Base-by-base conservation (phyloP, 2,888 invertebrate genomes). In the Cryptosula pallasiana region DNA sequence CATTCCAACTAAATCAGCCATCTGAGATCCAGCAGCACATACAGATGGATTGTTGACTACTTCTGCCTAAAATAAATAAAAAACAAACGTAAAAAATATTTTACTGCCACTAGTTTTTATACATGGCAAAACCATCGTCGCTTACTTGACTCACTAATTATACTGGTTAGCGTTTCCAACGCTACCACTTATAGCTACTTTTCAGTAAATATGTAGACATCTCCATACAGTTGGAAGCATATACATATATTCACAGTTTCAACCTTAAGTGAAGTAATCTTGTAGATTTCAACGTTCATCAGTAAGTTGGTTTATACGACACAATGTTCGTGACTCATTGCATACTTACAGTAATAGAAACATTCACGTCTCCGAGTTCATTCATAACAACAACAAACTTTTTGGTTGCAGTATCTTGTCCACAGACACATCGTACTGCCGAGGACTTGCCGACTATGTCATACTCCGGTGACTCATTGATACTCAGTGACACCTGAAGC, bases 331-430 rank as follows among this genome's bases (percentile, higher is more conserved):
- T n/a, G n/a, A 63, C 32, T 13, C 13, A 34, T 9, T 5, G 23
- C 20, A 9, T 57, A 74, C 78, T 73, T 74, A 81, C 83, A 73
- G 73, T 75, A 5, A 81, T 79, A 63, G 77, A 78, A 35, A 89
- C 83, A 75, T 88, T 88, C 2, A 88, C 81, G n/a, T 85, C 81
- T 9, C 88, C 88, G 0, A 88, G 76, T 1, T 76, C 75, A 1
- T 73, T 76, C 1, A 84, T 80, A 23, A 76, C 76, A 27, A 83
- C 76, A 55, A 75, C 72, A 76, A 79, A 82, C 35, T 76, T 78
- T 29, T 75, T 75, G 1, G 80, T 77, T 32, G 75, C 69, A 23
- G 79, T 77, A 35, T 80, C 73, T 2, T 80, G 79, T 0, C 81
- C 82, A 77, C 83, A 82, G 20, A 84, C 78, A 76, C 83, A 83